Base-by-base conservation (phyloP, 2,797 vertebrate species). In the Spatula versicolor region DNA sequence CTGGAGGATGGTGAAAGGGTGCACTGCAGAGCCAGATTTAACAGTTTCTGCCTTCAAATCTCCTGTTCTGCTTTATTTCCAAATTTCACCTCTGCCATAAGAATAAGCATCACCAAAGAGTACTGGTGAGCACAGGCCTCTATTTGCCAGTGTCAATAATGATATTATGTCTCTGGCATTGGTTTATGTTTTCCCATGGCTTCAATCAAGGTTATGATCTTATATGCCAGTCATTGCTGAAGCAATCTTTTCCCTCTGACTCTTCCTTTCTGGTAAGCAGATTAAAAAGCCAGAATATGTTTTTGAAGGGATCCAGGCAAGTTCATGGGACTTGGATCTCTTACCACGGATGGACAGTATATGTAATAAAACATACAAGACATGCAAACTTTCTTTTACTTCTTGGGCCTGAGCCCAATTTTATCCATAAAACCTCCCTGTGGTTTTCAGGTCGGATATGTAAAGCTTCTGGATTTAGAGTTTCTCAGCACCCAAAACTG, bases 1-100 rank as follows among this genome's bases (percentile, higher is more conserved):
- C 43, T 56, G 62, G 9, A 30, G 58, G 64, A 33, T 0, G 0
- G 19, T 33, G 30, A 19, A 35, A 52, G 3, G 4, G 26, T 7
- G 50, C 12, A n/a, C 19, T 12, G 56, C n/a, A 15, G 41, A 50
- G 28, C 2, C 35, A 26, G 35, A 18, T 45, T 56, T 50, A 76
- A 45, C 17, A 50, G 20, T 45, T 84, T 26, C 37, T 83, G 35
- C 62, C 74, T 79, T 60, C 68, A 19, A 39, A 68, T 48, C 15
- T 50, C 31, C 35, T 62, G 41, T 46, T 20, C 64, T 19, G 1
- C 5, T 25, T 25, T 14, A 74, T 16, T 63, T 41, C 74, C 28
- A 37, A 31, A 41, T 31, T 33, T 63, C 30, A 28, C 52, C 17
- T 63, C 50, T 68, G 28, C 25, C 48, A 35, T 33, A 43, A 52